Evolutionary conservation across 2,113 vertebrate genomes (phyloP).

Genomic region (Ivindomyrus marchei): DNA sequence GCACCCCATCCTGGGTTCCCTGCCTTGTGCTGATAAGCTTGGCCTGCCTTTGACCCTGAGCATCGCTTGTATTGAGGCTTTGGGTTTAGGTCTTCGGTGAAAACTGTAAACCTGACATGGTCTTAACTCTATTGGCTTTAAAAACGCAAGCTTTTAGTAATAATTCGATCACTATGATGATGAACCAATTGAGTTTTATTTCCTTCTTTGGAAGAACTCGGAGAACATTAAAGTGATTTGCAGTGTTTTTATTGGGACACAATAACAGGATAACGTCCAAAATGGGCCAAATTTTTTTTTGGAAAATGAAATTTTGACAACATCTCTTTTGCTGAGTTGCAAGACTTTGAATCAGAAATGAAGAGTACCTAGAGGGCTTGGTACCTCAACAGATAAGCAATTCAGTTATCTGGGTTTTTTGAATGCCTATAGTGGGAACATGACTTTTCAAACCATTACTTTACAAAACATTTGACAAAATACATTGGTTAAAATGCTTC

Average conservation of each 20-base stretch:
- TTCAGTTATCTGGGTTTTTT: neutral
- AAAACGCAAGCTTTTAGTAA: neutral
- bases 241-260: neutral
- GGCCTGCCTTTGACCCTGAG: no score
- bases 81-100: neutral
- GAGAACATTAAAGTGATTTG: neutral
- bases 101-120: neutral
- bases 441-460: neutral
- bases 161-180: neutral
- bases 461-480: neutral
- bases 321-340: neutral
- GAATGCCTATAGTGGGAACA: neutral
- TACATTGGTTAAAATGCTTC: neutral
- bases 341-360: neutral
- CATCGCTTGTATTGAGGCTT: neutral
- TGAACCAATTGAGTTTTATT: neutral
- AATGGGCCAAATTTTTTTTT: neutral
- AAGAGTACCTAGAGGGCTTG: neutral
- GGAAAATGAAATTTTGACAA: neutral
- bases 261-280: neutral
- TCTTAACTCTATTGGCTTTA: neutral
- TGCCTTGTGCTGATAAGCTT: neutral
- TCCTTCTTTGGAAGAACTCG: neutral
- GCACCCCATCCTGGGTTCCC: neutral
- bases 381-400: neutral